These are phyloP conservation scores for Actinostola sp. DNA, from an alignment of 92 coral and sea anemone species.

Conservation along the genomic window DNA sequence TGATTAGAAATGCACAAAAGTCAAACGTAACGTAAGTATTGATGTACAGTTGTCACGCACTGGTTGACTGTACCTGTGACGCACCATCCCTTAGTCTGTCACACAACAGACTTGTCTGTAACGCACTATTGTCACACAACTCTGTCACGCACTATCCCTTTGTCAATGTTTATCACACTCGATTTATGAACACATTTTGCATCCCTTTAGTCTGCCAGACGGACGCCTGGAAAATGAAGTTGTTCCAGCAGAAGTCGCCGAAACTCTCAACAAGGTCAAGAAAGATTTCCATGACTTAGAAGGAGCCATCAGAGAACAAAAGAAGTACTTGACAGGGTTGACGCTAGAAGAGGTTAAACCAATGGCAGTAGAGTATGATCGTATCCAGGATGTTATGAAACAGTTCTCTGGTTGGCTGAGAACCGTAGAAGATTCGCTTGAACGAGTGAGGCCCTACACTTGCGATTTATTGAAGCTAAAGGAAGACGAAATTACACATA, in stretches of 20 bases:
- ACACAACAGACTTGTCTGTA: background rate
- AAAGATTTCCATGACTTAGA: conserved; percentile 72
- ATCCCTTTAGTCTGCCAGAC: conserved; percentile 62
- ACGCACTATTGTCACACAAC: background rate
- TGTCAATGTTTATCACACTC: background rate
- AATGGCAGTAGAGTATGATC: conserved; percentile 71
- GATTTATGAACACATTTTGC: conserved; percentile 11
- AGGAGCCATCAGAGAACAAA: conserved; percentile 73
- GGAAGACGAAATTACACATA: conserved; percentile 76
- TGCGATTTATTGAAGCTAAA: conserved; percentile 73
- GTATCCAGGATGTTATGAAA: conserved; percentile 76
- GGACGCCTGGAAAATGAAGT: conserved; percentile 78
- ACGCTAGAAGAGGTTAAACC: conserved; percentile 44
- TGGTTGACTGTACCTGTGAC: background rate
- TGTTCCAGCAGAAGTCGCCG: conserved; percentile 73
- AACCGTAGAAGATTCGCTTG: conserved; percentile 71
- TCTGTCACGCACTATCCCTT: background rate
- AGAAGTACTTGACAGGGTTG: conserved; percentile 59
- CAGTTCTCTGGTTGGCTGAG: conserved; percentile 76
- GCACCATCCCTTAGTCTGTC: background rate
- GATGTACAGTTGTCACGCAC: background rate
- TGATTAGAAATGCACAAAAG: conserved; percentile 77
- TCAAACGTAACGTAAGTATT: conserved; percentile 69
- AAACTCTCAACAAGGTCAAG: conserved; percentile 66
- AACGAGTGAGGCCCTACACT: conserved; percentile 63